Percentiles rank a stretch among this genome's conserved stretches.
Conservation (phyloP, 2,888 invertebrate genomes). For the Gortyna flavago region DNA sequence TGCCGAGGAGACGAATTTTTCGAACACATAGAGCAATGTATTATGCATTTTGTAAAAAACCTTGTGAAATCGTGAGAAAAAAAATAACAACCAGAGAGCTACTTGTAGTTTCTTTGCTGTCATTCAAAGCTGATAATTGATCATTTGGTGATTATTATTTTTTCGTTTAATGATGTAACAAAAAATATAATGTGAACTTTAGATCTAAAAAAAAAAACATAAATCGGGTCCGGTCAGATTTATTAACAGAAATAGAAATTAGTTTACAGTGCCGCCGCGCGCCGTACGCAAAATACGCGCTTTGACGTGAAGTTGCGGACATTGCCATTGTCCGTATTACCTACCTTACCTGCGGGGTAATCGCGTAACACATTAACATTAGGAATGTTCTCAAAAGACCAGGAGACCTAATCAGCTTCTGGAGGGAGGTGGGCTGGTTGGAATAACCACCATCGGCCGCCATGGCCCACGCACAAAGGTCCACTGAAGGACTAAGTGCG, state of each 20-base stretch:
- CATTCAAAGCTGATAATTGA: not conserved
- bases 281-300: not conserved
- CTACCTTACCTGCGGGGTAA: not conserved
- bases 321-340: not conserved
- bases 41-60: not conserved
- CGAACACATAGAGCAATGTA: not conserved
- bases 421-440: too few relatives aligned
- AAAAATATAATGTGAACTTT: constrained; percentile 13
- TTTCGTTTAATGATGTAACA: not conserved
- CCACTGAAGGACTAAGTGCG: too few relatives aligned
- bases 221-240: not conserved
- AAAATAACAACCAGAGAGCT: not conserved
- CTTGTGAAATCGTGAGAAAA: constrained; percentile 1
- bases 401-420: too few relatives aligned
- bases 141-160: not conserved
- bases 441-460: too few relatives aligned
- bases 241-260: not conserved
- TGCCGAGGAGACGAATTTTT: not conserved
- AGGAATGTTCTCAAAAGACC: too few relatives aligned
- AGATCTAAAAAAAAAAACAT: not conserved
- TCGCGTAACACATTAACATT: not conserved
- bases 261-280: not conserved
- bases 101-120: not conserved
- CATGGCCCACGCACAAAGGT: too few relatives aligned
- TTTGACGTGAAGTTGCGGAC: not conserved